Percentiles rank a stretch among this genome's conserved stretches.
These are phyloP conservation scores for Lacanobia oleracea DNA, from an alignment of 2,888 invertebrate genomes.

Conservation along the genomic window DNA sequence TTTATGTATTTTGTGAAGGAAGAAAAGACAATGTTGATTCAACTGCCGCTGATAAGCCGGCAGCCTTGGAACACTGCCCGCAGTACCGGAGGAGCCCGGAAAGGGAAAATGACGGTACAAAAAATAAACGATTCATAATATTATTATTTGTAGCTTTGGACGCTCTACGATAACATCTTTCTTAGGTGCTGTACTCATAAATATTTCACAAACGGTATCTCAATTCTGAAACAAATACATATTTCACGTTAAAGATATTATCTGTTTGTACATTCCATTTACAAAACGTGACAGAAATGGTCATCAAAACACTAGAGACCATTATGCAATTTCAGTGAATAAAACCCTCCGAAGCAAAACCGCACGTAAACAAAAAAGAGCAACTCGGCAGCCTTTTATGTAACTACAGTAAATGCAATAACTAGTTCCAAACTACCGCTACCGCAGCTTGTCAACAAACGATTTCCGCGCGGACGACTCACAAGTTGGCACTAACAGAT, in stretches of 20 bases:
- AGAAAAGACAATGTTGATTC: constrained; percentile 32
- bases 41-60: constrained; percentile 28
- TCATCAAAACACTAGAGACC: not conserved
- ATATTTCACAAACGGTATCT: constrained; percentile 8
- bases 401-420: constrained; percentile 33
- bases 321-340: constrained; percentile 1
- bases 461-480: constrained; percentile 24
- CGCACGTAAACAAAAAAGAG: constrained; percentile 2
- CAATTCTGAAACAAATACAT: not conserved
- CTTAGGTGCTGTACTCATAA: constrained; percentile 1
- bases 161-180: constrained; percentile 26
- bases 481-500: constrained; percentile 45
- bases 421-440: constrained; percentile 45
- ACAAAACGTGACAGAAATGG: not conserved
- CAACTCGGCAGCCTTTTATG: constrained; percentile 11
- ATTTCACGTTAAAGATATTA: not conserved
- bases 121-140: constrained; percentile 31
- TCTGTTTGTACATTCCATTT: not conserved
- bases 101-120: constrained; percentile 25
- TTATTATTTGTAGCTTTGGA: constrained; percentile 29
- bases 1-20: constrained; percentile 17
- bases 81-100: not conserved
- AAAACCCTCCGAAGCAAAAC: constrained; percentile 26
- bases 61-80: constrained; percentile 38
- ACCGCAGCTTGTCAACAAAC: constrained; percentile 46